These are phyloP conservation scores for Venusia cambrica DNA, from an alignment of 2,888 invertebrate species.

Conservation along the genomic window DNA sequence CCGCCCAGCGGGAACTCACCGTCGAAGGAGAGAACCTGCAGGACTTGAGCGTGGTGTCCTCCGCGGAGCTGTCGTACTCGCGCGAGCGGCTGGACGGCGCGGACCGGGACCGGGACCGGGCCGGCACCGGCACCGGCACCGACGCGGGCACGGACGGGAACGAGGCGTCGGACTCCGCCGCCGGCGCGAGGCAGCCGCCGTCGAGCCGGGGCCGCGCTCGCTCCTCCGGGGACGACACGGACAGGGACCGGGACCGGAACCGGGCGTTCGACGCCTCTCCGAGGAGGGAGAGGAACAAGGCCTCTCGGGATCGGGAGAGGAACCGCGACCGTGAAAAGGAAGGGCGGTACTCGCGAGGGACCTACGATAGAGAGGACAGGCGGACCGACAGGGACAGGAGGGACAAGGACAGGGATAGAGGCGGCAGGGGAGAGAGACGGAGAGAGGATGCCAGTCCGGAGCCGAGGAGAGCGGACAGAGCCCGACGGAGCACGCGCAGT, in stretches of 20 bases:
- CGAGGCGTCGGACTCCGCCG: conserved; percentile 55
- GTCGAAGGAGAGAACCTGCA: conserved; percentile 83
- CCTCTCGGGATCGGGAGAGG: conserved; percentile 50
- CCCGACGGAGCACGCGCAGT: conserved; percentile 59
- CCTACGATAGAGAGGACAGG: conserved; percentile 44
- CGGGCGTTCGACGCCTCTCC: conserved; percentile 59
- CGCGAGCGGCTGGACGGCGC: conserved; percentile 79
- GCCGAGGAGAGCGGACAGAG: conserved; percentile 47
- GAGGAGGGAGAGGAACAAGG: conserved; percentile 56
- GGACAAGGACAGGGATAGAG: conserved; percentile 33
- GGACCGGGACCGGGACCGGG: conserved; percentile 48
- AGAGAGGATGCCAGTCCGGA: conserved; percentile 61
- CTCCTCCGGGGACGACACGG: conserved; percentile 71
- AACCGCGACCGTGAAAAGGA: conserved; percentile 51
- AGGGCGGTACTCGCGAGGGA: conserved; percentile 53
- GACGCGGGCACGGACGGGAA: conserved; percentile 44
- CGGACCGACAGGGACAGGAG: conserved; percentile 53
- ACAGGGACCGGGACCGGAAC: too few relatives aligned
- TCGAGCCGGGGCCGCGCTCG: conserved; percentile 53
- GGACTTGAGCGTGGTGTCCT: conserved; percentile 61
- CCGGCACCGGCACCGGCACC: too few relatives aligned
- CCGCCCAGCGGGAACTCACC: conserved; percentile 75
- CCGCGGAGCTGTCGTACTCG: conserved; percentile 54
- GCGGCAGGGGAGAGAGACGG: too few relatives aligned
- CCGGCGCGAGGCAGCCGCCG: conserved; percentile 38